Evolutionary conservation across 2,888 invertebrate genomes (phyloP), one percentile per base, ranked within the genome.

Genomic region (Rhyacophila evoluta): DNA sequence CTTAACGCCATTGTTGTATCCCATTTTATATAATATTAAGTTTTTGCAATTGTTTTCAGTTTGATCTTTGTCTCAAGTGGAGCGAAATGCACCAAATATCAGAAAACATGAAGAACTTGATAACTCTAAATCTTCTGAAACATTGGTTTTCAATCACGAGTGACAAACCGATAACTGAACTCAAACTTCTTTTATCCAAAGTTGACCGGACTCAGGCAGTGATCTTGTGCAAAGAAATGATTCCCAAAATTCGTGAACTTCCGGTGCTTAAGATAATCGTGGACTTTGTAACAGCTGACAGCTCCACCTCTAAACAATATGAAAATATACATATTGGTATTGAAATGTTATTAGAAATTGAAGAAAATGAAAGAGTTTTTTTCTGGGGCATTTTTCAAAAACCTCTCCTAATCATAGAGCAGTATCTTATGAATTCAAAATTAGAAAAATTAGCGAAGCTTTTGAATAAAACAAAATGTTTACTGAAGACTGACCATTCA

Each of bases 341-440:
- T n/a, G 91, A 92, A 84, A 93, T 95, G 79, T 89, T 95, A 85
- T 87, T 91, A 0, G 90, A 91, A 83, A 89, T 95, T 75, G 90
- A 91, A 4, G 76, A 84, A 0, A 88, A 87, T 68, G 91, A 94
- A 84, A 90, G 92, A 75, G 86, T 88, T 15, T 87, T 91, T 38
- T 91, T 94, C 80, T 92, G 93, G 85, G 90, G 92, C 82, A 85
- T 95, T 25, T 89, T 94, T 19, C 91, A 91, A 70, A 91, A 91
- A 82, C 97, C 97, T 0, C 85, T 95, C 41, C 86, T 95, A 2
- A 93, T 97, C 84, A 88, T 97, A 6, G 97, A 97, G 85, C 95
- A 96, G 85, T 90, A 96, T 74, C 86, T 97, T 10, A 97, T 97
- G 96, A 97, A 97, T 85, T 94, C 93, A 0, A 94, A 94, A 85